These are phyloP conservation scores for Sylvilagus floridanus DNA, from an alignment of 2,797 vertebrate species.

Conservation along the genomic window DNA sequence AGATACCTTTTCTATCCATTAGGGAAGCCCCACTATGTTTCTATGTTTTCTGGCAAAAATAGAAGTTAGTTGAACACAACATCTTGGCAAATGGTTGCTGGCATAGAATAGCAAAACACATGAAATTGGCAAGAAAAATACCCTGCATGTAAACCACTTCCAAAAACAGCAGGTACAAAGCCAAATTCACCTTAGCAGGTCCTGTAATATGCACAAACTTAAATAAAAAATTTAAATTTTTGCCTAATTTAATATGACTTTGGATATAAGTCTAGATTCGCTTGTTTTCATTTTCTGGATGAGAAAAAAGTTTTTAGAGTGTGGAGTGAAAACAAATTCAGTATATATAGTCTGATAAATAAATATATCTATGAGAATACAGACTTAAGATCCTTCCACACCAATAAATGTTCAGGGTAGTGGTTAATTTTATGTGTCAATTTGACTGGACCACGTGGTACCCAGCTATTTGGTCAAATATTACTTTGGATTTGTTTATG, in stretches of 20 bases:
- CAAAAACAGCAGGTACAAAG: constrained; percentile 72
- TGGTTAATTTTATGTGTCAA: background rate
- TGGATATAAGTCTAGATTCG: background rate
- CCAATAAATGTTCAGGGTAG: background rate
- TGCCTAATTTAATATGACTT: constrained; percentile 49
- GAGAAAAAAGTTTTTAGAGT: background rate
- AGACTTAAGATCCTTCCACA: background rate
- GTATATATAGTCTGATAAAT: no score
- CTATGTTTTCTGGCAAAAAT: constrained; percentile 75
- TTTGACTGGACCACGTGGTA: background rate
- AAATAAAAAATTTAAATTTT: constrained; percentile 29
- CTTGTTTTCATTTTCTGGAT: constrained; percentile 34
- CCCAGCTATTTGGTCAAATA: background rate
- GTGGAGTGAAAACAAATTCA: background rate
- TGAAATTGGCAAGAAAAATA: constrained; percentile 78
- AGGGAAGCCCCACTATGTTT: constrained; percentile 69
- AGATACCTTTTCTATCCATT: constrained; percentile 61
- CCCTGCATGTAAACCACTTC: constrained; percentile 62
- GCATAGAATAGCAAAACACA: constrained; percentile 68
- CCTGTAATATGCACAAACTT: constrained; percentile 57
- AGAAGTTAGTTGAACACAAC: constrained; percentile 71
- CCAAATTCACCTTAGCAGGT: constrained; percentile 65
- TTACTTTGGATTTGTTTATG: background rate
- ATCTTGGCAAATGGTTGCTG: constrained; percentile 73
- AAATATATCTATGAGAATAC: background rate